Evolutionary conservation across 2,113 vertebrate species (phyloP), one percentile per base, ranked within the genome.

Genomic region (Melanerpes formicivorus): DNA sequence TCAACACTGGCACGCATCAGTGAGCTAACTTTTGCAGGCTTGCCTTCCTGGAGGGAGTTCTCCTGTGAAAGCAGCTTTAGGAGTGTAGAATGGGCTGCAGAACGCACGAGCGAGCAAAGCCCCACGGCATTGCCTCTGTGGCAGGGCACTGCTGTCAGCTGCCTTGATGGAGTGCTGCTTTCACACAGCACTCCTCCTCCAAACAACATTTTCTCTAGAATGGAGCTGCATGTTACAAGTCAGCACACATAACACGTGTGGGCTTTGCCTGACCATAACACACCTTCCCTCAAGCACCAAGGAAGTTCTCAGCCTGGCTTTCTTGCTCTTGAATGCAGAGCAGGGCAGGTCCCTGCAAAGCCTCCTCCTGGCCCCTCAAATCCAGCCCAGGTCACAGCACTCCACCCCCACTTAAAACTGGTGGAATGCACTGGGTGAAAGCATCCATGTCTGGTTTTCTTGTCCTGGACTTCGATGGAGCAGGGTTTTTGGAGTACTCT

Each of bases 281-380:
- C 4, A 0, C 26, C 32, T 56, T 65, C 50, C 44, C 25, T n/a
- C 3, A 4, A 55, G 44, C 1, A 0, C 29, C 1, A 1, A 60
- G 16, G 42, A 32, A 55, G 55, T 37, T 69, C 74, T 69, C 60
- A 80, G 67, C 40, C 50, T 32, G 56, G 37, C 11, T 73, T 77
- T 34, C 79, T 78, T 60, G 65, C 56, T 60, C 18, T 64, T 17
- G 32, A 81, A 56, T 44, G 75, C 44, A 55, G 54, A 75, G n/a
- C 18, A 22, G 29, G 17, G 16, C 8, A 59, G 13, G 44, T 21
- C 46, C 30, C 60, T 54, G 37, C 62, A 56, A 37, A 69, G 26
- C 26, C 34, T 30, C 8, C 14, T 8, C 22, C 5, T 2, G 2
- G 6, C 18, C 10, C 17, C n/a, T 6, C 23, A 42, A 44, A 32